phyloP scores from a whole-genome alignment of 1,140 invertebrate genomes.

The Sitobion miscanthi region DNA sequence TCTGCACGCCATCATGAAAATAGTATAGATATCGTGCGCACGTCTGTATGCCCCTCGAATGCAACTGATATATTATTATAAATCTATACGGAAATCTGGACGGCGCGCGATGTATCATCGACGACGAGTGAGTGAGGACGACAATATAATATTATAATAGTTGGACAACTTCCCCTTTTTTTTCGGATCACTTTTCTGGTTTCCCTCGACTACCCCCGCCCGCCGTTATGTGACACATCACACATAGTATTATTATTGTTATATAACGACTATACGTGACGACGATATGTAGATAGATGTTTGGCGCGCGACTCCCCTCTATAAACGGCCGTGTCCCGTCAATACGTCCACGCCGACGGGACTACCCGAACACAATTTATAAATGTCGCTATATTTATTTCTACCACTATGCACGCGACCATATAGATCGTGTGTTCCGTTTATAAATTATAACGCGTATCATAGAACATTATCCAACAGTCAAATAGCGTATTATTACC shows the following conservation, averaged over 20 bases:
- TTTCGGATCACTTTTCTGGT: slow-evolving; percentile 13
- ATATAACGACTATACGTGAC: neutral
- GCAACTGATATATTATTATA: neutral
- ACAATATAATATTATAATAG: neutral
- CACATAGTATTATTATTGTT: neutral
- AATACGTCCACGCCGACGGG: neutral
- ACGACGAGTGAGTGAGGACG: neutral
- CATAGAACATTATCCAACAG: neutral
- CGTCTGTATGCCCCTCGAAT: neutral
- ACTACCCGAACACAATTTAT: neutral
- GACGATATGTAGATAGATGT: neutral
- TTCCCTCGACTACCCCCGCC: neutral
- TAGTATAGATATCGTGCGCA: neutral
- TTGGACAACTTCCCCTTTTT: neutral
- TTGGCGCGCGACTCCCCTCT: neutral
- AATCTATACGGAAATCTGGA: neutral
- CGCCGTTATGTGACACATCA: neutral
- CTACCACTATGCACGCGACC: neutral
- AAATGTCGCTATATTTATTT: neutral
- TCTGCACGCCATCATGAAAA: neutral
- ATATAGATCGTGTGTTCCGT: neutral
- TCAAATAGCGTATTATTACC: neutral
- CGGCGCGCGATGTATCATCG: neutral
- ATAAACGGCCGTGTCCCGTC: neutral
- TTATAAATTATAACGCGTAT: neutral